Conservation (phyloP, 2,797 vertebrate species). For the Pseudomugil tenellus region DNA sequence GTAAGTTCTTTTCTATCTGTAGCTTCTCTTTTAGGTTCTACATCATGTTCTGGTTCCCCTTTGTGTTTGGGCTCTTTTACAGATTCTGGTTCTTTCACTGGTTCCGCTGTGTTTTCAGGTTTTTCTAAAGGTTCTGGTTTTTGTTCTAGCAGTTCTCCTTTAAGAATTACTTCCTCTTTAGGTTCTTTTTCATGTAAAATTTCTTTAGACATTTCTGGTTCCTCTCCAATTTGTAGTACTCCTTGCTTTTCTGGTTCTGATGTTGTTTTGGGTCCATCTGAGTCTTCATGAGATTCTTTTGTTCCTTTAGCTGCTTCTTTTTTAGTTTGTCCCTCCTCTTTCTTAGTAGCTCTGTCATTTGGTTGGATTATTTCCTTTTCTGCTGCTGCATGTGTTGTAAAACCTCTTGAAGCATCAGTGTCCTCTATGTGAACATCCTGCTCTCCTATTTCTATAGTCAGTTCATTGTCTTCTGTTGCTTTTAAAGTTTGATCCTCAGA, state of each 20-base stretch:
- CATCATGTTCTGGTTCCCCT: background rate
- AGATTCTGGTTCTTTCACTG: background rate
- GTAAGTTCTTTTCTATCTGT: too few relatives aligned
- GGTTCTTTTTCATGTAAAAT: background rate
- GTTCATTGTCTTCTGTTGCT: background rate
- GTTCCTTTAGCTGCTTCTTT: background rate
- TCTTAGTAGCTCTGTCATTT: background rate
- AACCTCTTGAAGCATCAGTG: background rate
- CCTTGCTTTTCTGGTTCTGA: constrained; percentile 4
- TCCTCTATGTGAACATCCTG: background rate
- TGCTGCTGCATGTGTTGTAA: background rate
- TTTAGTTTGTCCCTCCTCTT: background rate
- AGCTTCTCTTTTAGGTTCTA: background rate
- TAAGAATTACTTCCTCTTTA: background rate
- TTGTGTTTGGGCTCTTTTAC: too few relatives aligned
- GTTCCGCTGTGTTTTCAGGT: background rate
- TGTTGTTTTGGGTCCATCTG: background rate
- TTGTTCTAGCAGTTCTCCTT: background rate
- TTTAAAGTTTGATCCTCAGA: constrained; percentile 1
- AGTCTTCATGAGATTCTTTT: background rate
- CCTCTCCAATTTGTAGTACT: background rate
- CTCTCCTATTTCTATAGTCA: background rate
- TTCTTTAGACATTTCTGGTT: background rate
- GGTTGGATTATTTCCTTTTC: constrained; percentile 13
- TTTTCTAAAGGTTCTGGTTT: background rate